A percentile compares a stretch with the other conserved stretches of the same genome.
phyloP scores from a whole-genome alignment of 2,797 vertebrate species.

The Neosilurus mollespiculum region DNA sequence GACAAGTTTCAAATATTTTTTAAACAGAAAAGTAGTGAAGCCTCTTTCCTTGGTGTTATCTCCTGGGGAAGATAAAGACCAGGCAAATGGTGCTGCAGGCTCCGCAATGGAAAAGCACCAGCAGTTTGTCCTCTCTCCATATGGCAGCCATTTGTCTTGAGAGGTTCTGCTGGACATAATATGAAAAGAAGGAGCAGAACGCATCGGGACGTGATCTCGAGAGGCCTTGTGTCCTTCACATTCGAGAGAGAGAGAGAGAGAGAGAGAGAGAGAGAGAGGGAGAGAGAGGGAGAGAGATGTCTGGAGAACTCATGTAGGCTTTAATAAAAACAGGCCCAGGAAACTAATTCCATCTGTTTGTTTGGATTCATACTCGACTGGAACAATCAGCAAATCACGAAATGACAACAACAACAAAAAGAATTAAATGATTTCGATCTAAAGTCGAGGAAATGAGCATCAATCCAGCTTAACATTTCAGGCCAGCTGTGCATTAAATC shows the following conservation, averaged over 20 bases:
- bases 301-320: slow-evolving; percentile 54
- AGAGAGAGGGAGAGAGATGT: slow-evolving; percentile 37
- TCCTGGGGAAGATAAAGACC: slow-evolving; percentile 18
- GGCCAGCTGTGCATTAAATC: neutral
- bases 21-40: neutral
- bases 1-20: no score
- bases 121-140: slow-evolving; percentile 62
- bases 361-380: slow-evolving; percentile 44
- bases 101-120: slow-evolving; percentile 44
- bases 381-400: slow-evolving; percentile 49
- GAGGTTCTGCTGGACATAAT: slow-evolving; percentile 70
- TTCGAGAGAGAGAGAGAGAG: slow-evolving; percentile 35
- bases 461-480: neutral
- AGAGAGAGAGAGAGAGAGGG: slow-evolving; percentile 10
- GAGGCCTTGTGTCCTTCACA: slow-evolving; percentile 76
- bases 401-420: slow-evolving; percentile 26
- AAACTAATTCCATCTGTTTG: slow-evolving; percentile 58
- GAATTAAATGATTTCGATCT: slow-evolving; percentile 9
- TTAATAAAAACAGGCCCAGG: slow-evolving; percentile 54
- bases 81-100: slow-evolving; percentile 26
- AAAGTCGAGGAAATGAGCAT: slow-evolving; percentile 17
- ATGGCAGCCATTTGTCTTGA: slow-evolving; percentile 83
- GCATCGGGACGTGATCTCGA: slow-evolving; percentile 73
- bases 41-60: neutral
- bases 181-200: slow-evolving; percentile 66